Evolutionary conservation across 2,113 vertebrate genomes (phyloP), one percentile per base, ranked within the genome.

Genomic region (Channa maculata): DNA sequence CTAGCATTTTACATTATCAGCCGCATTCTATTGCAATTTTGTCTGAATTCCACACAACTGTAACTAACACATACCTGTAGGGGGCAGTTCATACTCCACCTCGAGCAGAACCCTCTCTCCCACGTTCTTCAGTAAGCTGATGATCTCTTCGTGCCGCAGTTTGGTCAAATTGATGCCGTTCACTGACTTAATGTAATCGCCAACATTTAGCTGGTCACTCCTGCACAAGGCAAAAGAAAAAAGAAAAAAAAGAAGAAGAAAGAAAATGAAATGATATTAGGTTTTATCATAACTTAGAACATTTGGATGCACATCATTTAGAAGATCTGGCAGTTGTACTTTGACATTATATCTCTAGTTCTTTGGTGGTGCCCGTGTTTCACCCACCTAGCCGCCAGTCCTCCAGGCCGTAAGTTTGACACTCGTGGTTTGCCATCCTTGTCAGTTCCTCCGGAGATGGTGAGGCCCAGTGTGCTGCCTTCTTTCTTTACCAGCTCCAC

Each of bases 401-500:
- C 98, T 52, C 97, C 98, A 0, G 97, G 96, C 33, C 97, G 94
- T 45, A 99, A 92, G 91, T 97, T 99, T 24, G 97, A 99, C 45
- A 99, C 97, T 54, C 97, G 91, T 5, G 98, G 98, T 80, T 97
- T 99, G 52, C 97, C 97, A 1, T 99, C 97, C 88, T 99, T 99
- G 94, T 99, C 97, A 0, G 97, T 98, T 45, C 97, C 98, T 10
- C 98, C 98, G 0, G 98, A 98, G 91, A 99, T 97, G 62, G 98
- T 99, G 76, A 99, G 95, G 34, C 98, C 98, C 0, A 99, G 92
- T 0, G 97, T 98, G 92, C 96, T 98, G 78, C 97, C 97, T 72
- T 99, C 98, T 46, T 97, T 98, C 93, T 99, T 99, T 68, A 96
- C 95, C 92, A 99, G 94, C 92, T 99, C 98, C 92, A 99, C 98